phyloP scores from a whole-genome alignment of 2,113 vertebrate species.

The Psephotus haematonotus region DNA sequence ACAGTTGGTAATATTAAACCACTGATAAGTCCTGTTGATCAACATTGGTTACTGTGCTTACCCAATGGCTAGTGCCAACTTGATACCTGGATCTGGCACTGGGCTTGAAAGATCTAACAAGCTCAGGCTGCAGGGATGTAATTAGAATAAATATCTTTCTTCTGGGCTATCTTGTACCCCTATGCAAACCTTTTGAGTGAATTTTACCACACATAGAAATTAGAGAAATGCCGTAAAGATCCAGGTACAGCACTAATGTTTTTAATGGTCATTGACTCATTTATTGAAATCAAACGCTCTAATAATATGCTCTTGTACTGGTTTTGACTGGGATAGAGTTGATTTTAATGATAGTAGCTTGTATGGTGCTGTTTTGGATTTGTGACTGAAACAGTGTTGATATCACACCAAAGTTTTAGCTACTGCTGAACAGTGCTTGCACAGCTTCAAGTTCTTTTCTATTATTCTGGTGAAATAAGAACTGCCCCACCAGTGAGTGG shows the following conservation, averaged over 20 bases:
- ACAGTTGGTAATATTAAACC: background rate
- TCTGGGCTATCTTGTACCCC: background rate
- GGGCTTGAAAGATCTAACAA: background rate
- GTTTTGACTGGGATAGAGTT: background rate
- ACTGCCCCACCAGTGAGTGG: accelerated
- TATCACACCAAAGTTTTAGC: background rate
- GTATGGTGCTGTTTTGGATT: background rate
- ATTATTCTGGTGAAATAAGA: background rate
- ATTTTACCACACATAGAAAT: background rate
- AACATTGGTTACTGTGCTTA: background rate
- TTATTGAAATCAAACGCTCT: background rate
- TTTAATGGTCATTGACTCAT: background rate
- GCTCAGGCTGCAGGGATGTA: background rate
- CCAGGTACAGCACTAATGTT: background rate
- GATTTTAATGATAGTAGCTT: background rate
- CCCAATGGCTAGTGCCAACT: background rate
- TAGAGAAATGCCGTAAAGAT: background rate
- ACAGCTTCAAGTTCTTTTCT: background rate
- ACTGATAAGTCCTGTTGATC: background rate
- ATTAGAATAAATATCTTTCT: background rate
- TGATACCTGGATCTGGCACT: background rate
- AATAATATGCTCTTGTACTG: background rate
- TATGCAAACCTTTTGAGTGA: background rate
- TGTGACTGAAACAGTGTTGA: background rate
- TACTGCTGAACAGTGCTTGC: background rate